Evolutionary conservation across 1,140 invertebrate species (phyloP).

Genomic region (Pseudomyrmex gracilis): DNA sequence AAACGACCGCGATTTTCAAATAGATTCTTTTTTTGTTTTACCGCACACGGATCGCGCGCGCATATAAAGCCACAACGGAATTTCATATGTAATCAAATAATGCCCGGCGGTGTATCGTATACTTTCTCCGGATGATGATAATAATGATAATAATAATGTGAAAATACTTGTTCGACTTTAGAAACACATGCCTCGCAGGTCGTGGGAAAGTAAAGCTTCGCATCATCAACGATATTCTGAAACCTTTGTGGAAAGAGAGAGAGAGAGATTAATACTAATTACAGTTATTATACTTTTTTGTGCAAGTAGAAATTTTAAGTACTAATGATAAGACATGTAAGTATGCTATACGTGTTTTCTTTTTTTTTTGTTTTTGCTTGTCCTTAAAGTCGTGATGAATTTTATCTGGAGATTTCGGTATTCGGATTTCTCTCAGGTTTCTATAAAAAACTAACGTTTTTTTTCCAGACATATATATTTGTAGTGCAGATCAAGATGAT

Average conservation of each 20-base stretch:
- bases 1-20: slow-evolving; percentile 16
- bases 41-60: not conserved
- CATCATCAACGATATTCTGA: not conserved
- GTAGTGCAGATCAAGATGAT: too few species aligned
- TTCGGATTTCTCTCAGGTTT: too few species aligned
- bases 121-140: slow-evolving; percentile 43
- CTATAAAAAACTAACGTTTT: too few species aligned
- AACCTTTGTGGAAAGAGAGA: too few species aligned
- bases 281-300: not conserved
- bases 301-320: too few species aligned
- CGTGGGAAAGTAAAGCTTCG: slow-evolving; percentile 13
- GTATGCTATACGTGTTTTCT: too few species aligned
- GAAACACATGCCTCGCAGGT: not conserved
- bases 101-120: not conserved
- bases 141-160: slow-evolving; percentile 17
- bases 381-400: not conserved
- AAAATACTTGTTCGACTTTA: not conserved
- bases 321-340: too few species aligned
- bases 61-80: not conserved
- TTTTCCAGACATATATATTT: too few species aligned
- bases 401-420: too few species aligned
- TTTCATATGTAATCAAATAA: not conserved
- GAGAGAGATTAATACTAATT: not conserved
- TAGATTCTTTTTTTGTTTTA: not conserved
- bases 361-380: not conserved